Base-by-base conservation (phyloP, 2,797 vertebrate genomes). In the Enteromius treurensis region DNA sequence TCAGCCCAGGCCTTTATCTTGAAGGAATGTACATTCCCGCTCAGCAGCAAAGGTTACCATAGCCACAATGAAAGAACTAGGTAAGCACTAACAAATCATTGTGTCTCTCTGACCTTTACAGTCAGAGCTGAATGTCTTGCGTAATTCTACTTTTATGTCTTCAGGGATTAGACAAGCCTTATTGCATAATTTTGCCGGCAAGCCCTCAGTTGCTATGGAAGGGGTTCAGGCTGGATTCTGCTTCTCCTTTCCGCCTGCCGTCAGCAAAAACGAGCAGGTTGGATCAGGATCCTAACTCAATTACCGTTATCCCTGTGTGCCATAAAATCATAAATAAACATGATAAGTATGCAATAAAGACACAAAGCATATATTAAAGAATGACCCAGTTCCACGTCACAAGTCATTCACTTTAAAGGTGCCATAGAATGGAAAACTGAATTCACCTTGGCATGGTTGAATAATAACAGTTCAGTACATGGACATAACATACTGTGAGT, bases 11-110 rank as follows among this genome's bases (percentile, higher is more conserved):
- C 23, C 80, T 10, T 75, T 76, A 65, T 81, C 69, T 80, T 82
- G 19, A 23, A 94, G 92, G 78, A 95, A 95, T 19, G 42, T 91
- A 64, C 92, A 93, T 86, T 94, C 91, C 17, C 81, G 87, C 21
- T 94, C 90, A 49, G 89, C 92, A 19, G 91, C 90, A 40, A 89
- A 87, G 68, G 80, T 90, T 64, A 88, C 84, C 1, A 86, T 90
- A 74, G 82, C 80, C 9, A 91, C 92, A 34, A 91, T 93, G 87
- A 92, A 90, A 84, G 89, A 92, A 69, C 91, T 91, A 80, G 91
- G 93, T 92, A 86, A 11, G 84, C 14, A 40, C 6, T 29, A 21
- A n/a, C 15, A 42, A 15, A 60, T 49, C 65, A 69, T 21, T 83
- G 64, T 77, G 51, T 75, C 69, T 40, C 37, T 40, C 13, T 71